These are phyloP conservation scores for Acrocephalus arundinaceus DNA, from an alignment of 2,113 vertebrate genomes.

Conservation along the genomic window DNA sequence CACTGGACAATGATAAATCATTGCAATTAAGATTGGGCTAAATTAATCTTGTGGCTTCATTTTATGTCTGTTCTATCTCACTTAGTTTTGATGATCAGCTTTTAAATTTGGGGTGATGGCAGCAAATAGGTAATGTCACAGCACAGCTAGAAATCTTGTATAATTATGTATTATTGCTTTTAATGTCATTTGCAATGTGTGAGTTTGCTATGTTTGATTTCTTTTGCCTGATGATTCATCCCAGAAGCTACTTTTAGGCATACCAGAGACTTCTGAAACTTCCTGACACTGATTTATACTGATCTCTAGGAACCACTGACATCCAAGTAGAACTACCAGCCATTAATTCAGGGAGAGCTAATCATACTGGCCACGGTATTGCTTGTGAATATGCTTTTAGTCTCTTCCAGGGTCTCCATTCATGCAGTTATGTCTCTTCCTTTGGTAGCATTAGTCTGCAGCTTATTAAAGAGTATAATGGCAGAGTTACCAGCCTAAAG, in stretches of 20 bases:
- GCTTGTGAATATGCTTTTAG: background rate
- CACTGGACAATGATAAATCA: conserved; percentile 34
- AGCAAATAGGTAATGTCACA: background rate
- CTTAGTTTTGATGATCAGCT: background rate
- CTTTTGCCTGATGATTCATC: background rate
- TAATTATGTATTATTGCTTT: background rate
- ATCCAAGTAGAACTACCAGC: background rate
- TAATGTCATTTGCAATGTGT: background rate
- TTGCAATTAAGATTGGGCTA: conserved; percentile 32
- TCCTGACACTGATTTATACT: background rate
- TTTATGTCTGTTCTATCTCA: conserved; percentile 21
- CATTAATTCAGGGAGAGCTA: background rate
- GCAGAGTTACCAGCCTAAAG: background rate
- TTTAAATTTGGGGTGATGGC: background rate
- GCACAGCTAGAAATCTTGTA: background rate
- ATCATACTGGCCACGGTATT: background rate
- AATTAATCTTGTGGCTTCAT: conserved; percentile 23
- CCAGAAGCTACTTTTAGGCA: background rate
- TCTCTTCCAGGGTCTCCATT: background rate
- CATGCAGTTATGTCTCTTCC: background rate
- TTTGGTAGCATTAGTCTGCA: background rate
- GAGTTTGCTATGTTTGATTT: background rate
- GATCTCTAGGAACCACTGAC: background rate
- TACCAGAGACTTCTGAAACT: background rate
- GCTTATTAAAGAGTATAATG: background rate